phyloP scores from a whole-genome alignment of 2,113 vertebrate genomes.

The Pachypanchax playfairii region DNA sequence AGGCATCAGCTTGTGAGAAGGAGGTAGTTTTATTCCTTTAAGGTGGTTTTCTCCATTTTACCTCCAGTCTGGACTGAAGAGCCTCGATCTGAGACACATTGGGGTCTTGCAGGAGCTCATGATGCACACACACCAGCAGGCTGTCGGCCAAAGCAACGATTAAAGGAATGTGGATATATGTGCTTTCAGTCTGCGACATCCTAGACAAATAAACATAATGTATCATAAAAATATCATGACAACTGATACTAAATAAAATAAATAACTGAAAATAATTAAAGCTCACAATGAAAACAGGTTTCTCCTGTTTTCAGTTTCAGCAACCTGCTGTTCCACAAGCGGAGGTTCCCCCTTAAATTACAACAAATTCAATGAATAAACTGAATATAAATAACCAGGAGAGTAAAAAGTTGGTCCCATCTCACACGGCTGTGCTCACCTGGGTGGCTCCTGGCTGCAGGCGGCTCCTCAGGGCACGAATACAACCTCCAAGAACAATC shows the following conservation, averaged over 20 bases:
- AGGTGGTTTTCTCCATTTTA: conserved; percentile 26
- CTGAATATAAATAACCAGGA: background rate
- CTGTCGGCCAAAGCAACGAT: conserved; percentile 60
- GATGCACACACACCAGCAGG: conserved; percentile 73
- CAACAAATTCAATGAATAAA: conserved; percentile 31
- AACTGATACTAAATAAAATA: background rate
- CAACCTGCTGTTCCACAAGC: conserved; percentile 14
- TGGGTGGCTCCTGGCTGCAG: conserved; percentile 11
- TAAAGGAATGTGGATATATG: conserved; percentile 16
- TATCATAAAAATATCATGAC: background rate
- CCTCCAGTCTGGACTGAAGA: conserved; percentile 72
- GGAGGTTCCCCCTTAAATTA: conserved; percentile 19
- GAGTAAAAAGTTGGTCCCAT: background rate
- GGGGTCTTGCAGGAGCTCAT: conserved; percentile 70
- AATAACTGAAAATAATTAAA: background rate
- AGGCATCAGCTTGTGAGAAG: conserved; percentile 21
- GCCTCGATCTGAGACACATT: conserved; percentile 51
- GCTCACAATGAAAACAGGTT: conserved; percentile 46
- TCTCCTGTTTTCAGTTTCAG: conserved; percentile 13
- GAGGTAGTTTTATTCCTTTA: background rate
- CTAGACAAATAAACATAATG: conserved; percentile 32
- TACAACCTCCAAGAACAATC: conserved; percentile 35
- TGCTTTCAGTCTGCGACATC: background rate
- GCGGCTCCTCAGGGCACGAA: conserved; percentile 31
- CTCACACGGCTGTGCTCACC: conserved; percentile 10